Base-by-base conservation (phyloP, 2,113 vertebrate genomes). In the Cynopterus brachyotis region DNA sequence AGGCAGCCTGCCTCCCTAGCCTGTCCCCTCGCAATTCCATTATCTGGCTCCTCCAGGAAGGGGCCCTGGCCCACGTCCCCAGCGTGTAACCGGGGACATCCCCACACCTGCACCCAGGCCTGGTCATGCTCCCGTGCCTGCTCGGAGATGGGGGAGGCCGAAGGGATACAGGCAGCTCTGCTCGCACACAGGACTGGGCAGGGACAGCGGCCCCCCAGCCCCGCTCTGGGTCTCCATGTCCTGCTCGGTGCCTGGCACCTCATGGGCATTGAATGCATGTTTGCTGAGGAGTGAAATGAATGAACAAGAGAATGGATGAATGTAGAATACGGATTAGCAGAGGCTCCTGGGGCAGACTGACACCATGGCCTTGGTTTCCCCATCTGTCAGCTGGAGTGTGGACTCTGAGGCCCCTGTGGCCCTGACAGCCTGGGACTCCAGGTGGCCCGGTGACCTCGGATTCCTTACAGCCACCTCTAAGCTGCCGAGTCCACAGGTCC, bases 11-110 rank as follows among this genome's bases (percentile, higher is more conserved):
- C 35, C 24, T 28, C 59, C 40, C 16, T 45, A 22, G 57, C 17
- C 37, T 17, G 1, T 1, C 22, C 70, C 66, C n/a, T 66, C 3
- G 7, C 1, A 72, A 9, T 24, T 9, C 67, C 0, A 0, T 5
- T 60, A 17, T 12, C 90, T 45, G 24, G 40, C 55, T 32, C 78
- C 57, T 24, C 6, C 0, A 19, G 32, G 8, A 5, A 50, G 5
- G 4, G 16, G 13, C 28, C 37, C 50, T 5, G 59, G 40, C 16
- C 42, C 47, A 40, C 10, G 0, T 8, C 20, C 8, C 69, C 76
- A 62, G 64, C 3, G 7, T 11, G 82, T 66, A 17, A n/a, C 35
- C 66, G 4, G 66, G 37, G 20, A 70, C 20, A 3, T 1, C 8
- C 40, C 57, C 16, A 4, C 26, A 16, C 10, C 32, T 45, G 32